Evolutionary conservation across 2,888 invertebrate species (phyloP).

Genomic region (Ectropis crepuscularia): DNA sequence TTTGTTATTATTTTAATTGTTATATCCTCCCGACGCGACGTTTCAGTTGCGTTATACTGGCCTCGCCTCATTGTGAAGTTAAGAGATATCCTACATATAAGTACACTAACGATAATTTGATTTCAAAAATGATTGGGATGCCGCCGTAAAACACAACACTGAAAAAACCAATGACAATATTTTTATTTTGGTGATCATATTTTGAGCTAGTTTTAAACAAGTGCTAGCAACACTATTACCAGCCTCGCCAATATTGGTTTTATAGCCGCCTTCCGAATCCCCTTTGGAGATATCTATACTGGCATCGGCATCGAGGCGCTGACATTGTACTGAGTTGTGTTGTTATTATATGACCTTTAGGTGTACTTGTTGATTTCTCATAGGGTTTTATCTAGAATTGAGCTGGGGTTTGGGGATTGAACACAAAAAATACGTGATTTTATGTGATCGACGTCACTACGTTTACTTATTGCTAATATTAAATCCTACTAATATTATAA

Average conservation of each 20-base stretch:
- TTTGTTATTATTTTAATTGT: too few relatives aligned
- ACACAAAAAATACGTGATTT: conserved; percentile 4
- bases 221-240: conserved; percentile 17
- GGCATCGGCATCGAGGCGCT: conserved; percentile 20
- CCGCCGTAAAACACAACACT: too few relatives aligned
- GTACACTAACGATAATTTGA: too few relatives aligned
- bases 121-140: too few relatives aligned
- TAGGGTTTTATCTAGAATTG: conserved; percentile 3
- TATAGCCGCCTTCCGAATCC: conserved; percentile 22
- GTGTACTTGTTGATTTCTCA: conserved; percentile 22
- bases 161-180: too few relatives aligned
- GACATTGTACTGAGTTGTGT: conserved; percentile 30
- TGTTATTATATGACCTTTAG: conserved; percentile 23
- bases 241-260: conserved; percentile 36
- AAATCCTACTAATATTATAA: too few relatives aligned
- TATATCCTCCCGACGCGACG: too few relatives aligned
- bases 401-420: conserved; percentile 3
- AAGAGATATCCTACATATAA: too few relatives aligned
- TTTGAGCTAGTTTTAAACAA: conserved; percentile 1
- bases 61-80: too few relatives aligned
- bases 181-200: not conserved
- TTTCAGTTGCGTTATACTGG: too few relatives aligned
- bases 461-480: too few relatives aligned
- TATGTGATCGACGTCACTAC: not conserved
- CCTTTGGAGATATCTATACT: conserved; percentile 33